These are phyloP conservation scores for Catotricha subobsoleta DNA, from an alignment of 2,888 invertebrate genomes.

Conservation along the genomic window DNA sequence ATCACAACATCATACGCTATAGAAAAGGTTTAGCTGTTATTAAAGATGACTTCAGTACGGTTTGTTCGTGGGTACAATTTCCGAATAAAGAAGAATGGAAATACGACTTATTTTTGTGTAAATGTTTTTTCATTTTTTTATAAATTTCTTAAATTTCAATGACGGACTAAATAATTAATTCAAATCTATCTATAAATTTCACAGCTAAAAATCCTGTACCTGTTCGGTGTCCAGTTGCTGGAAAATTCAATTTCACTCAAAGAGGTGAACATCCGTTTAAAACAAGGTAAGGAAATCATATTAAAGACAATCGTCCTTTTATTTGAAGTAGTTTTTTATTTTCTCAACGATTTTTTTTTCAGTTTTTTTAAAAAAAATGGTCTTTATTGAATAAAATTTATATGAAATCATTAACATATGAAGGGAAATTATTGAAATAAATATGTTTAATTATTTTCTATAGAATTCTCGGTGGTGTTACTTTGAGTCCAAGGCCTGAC, in stretches of 20 bases:
- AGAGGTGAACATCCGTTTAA: slow-evolving; percentile 76
- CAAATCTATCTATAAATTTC: background rate
- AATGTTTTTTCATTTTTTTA: background rate
- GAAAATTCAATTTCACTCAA: slow-evolving; percentile 89
- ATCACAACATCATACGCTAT: slow-evolving; percentile 89
- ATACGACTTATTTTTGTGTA: slow-evolving; percentile 55
- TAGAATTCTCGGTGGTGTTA: slow-evolving; percentile 87
- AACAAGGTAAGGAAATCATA: slow-evolving; percentile 35
- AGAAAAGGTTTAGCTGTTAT: slow-evolving; percentile 76
- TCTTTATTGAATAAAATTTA: too few species aligned
- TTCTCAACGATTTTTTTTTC: background rate
- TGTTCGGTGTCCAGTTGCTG: slow-evolving; percentile 88
- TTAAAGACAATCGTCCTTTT: background rate
- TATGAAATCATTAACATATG: too few species aligned
- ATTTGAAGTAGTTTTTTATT: background rate
- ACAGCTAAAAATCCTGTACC: slow-evolving; percentile 71
- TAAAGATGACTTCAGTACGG: slow-evolving; percentile 76
- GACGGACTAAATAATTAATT: too few species aligned
- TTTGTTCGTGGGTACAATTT: slow-evolving; percentile 89
- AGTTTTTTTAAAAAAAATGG: too few species aligned
- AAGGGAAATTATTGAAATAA: too few species aligned
- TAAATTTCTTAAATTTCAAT: too few species aligned
- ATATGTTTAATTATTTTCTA: slow-evolving; percentile 7
- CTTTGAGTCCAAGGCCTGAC: slow-evolving; percentile 80
- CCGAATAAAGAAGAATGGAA: slow-evolving; percentile 69